phyloP scores from a whole-genome alignment of 2,888 invertebrate genomes.

The Metallyticus violacea region DNA sequence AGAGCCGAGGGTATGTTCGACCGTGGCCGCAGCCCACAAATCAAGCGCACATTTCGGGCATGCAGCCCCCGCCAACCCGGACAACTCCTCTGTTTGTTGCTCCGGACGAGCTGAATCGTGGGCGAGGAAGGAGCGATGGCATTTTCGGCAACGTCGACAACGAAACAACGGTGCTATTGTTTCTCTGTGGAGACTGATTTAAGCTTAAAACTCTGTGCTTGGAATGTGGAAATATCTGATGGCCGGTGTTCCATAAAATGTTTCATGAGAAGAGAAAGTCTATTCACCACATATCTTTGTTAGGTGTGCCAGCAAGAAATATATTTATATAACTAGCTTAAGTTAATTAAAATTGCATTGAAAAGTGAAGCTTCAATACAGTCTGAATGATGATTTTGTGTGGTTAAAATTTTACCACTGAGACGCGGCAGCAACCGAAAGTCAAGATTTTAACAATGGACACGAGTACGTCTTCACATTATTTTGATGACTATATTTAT shows the following conservation, averaged over 20 bases:
- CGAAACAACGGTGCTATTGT: neutral
- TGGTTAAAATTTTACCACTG: too few species aligned
- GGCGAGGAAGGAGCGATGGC: neutral
- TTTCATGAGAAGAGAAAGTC: neutral
- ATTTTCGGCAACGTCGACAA: slow-evolving; percentile 11
- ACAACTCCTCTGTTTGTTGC: neutral
- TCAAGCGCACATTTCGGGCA: slow-evolving; percentile 2
- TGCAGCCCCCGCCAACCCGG: neutral
- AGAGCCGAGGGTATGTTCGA: neutral
- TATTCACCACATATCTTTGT: neutral
- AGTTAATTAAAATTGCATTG: neutral
- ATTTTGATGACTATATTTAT: too few species aligned
- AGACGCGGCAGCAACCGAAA: too few species aligned
- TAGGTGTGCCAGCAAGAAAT: neutral
- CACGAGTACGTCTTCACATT: too few species aligned
- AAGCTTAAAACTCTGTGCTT: neutral
- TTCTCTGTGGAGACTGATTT: too few species aligned
- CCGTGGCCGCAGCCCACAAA: slow-evolving; percentile 1
- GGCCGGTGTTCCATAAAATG: neutral
- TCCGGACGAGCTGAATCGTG: too few species aligned
- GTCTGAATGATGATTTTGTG: too few species aligned
- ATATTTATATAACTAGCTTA: neutral
- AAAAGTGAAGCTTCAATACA: too few species aligned
- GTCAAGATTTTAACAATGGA: too few species aligned
- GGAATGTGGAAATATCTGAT: neutral